Percentiles rank a stretch among this genome's conserved stretches.
phyloP scores from a whole-genome alignment of 2,888 invertebrate species.

The Philhelius pedissequus region DNA sequence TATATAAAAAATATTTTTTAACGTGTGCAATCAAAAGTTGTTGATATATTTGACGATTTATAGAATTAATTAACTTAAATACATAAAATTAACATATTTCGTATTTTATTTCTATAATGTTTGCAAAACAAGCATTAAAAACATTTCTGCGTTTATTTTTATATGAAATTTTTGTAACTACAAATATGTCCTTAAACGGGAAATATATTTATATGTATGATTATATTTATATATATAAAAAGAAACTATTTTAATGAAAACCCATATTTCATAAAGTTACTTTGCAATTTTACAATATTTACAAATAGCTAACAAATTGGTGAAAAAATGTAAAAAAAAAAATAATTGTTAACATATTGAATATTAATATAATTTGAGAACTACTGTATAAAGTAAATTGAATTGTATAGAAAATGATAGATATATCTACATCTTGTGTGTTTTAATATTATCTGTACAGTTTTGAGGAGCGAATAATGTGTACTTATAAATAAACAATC shows the following conservation, averaged over 20 bases:
- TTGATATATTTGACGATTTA: background rate
- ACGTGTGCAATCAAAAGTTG: conserved; percentile 7
- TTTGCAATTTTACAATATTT: conserved; percentile 62
- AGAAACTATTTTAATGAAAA: conserved; percentile 15
- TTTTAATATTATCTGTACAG: conserved; percentile 42
- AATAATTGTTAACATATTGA: conserved; percentile 27
- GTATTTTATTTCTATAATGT: background rate
- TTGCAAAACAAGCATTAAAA: conserved; percentile 10
- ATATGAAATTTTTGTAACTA: background rate
- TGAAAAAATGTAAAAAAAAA: conserved; percentile 53
- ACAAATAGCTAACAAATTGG: conserved; percentile 45
- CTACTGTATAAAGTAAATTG: background rate
- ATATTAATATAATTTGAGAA: background rate
- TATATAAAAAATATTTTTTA: conserved; percentile 18
- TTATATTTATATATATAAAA: background rate
- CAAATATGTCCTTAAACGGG: conserved; percentile 19
- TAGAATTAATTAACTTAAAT: conserved; percentile 8
- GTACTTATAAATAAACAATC: background rate
- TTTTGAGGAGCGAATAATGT: background rate
- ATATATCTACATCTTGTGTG: conserved; percentile 44
- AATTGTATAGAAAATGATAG: background rate
- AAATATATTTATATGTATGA: conserved; percentile 8
- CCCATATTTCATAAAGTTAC: conserved; percentile 10
- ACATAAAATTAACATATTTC: conserved; percentile 10
- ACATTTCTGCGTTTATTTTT: background rate